phyloP scores from a whole-genome alignment of 2,888 invertebrate species.

The Actias luna region DNA sequence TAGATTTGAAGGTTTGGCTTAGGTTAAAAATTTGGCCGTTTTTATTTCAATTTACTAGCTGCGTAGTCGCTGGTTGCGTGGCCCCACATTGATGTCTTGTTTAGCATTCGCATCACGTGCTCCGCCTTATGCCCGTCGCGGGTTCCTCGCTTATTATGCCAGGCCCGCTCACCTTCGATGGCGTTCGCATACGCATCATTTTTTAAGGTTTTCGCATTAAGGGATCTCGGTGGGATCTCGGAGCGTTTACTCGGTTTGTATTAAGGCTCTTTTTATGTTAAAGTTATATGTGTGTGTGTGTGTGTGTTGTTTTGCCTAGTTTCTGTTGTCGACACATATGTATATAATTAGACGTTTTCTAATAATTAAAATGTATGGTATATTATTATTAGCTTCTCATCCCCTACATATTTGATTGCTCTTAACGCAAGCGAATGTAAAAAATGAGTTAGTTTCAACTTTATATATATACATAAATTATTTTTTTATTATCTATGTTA shows the following conservation, averaged over 20 bases:
- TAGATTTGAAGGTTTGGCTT: too few relatives aligned
- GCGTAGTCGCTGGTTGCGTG: background rate
- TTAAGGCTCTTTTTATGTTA: background rate
- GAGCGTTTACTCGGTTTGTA: background rate
- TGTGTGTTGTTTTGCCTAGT: background rate
- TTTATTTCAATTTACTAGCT: background rate
- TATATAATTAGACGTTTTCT: too few relatives aligned
- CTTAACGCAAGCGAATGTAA: too few relatives aligned
- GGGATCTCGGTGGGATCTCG: constrained; percentile 3
- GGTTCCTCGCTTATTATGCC: constrained; percentile 11
- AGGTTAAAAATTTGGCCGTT: background rate
- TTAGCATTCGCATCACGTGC: constrained; percentile 11
- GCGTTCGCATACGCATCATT: constrained; percentile 11
- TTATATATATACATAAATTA: too few relatives aligned
- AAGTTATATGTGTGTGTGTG: background rate
- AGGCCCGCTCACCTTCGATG: constrained; percentile 12
- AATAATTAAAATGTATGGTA: too few relatives aligned
- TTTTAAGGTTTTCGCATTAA: constrained; percentile 12
- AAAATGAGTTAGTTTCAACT: too few relatives aligned
- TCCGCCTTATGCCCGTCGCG: constrained; percentile 8
- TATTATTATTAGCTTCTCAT: too few relatives aligned
- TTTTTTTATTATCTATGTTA: too few relatives aligned
- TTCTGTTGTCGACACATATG: too few relatives aligned
- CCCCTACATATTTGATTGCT: too few relatives aligned
- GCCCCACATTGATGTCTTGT: constrained; percentile 6